Evolutionary conservation across 2,797 vertebrate genomes (phyloP), one percentile per base, ranked within the genome.

Genomic region (Gymnoscopelus microlampas): DNA sequence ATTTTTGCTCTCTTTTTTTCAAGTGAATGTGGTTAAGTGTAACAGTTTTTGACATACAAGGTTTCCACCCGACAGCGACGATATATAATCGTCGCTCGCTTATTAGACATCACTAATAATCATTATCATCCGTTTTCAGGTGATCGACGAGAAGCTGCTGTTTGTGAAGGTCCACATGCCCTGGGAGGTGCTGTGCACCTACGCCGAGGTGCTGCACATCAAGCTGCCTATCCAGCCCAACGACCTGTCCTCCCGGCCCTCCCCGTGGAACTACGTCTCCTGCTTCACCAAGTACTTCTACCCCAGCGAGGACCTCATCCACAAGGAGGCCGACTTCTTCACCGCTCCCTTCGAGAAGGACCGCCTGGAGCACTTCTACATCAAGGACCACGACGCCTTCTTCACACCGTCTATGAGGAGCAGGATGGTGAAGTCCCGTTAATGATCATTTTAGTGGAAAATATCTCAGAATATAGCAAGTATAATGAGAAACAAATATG

Each of bases 131-230:
- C 29, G 10, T 35, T 63, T 70, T 68, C 68, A 98, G 97, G 92
- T 96, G 11, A 68, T 91, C 9, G 91, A 96, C 70, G 93, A 94
- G 1, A 96, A 94, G 23, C 77, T 95, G 51, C 44, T 94, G 12
- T 98, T 96, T 80, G 89, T 98, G 15, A 98, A 98, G 83, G 87
- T 97, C 1, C 96, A 98, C 10, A 95, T 96, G 39, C 96, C 97
- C 0, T 98, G 96, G 96, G 95, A 96, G 0, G 88, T 95, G 39
- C 85, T 97, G 49, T 97, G 96, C 88, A 94, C 93, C 0, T 96
- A 96, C 0, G 97, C 96, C 0, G 95, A 97, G 88, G 88, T 96
- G 35, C 94, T 97, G 85, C 96, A 97, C 87, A 97, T 97, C 88
- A 97, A 96, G 85, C 54, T 97, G 60, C 96, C 96, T 68, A 93